phyloP scores from a whole-genome alignment of 1,140 invertebrate species.

The Manduca sexta region DNA sequence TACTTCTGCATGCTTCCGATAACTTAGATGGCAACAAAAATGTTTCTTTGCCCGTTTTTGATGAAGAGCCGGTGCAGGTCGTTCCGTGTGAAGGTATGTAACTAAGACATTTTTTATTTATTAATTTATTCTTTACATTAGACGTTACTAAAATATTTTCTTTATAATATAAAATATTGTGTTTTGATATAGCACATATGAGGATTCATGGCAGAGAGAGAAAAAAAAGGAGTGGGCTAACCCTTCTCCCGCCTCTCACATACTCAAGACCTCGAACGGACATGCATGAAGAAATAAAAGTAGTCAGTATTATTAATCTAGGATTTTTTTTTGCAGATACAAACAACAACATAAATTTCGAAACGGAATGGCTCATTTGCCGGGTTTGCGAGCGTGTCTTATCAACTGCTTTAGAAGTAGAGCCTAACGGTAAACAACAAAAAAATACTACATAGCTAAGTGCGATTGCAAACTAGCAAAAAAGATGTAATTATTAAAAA shows the following conservation, averaged over 20 bases:
- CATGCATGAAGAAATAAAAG: no score
- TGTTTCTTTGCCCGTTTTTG: not conserved
- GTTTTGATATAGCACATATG: no score
- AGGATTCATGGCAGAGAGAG: no score
- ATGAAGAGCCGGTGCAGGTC: not conserved
- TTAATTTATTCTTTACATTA: not conserved
- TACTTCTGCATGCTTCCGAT: conserved; percentile 45
- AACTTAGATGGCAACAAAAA: conserved; percentile 6
- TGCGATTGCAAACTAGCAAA: not conserved
- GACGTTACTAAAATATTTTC: no score
- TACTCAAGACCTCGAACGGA: no score
- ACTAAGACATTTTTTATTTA: conserved; percentile 2
- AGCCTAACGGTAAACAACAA: conserved; percentile 35
- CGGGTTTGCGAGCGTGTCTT: conserved; percentile 50
- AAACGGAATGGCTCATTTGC: conserved; percentile 56
- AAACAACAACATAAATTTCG: conserved; percentile 27
- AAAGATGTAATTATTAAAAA: not conserved
- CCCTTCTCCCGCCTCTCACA: no score
- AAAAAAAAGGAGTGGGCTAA: no score
- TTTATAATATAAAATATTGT: no score
- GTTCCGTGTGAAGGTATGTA: conserved; percentile 4
- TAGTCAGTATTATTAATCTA: conserved; percentile 4
- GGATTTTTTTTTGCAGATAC: conserved; percentile 14
- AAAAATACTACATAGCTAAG: not conserved
- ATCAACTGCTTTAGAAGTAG: conserved; percentile 48